Percentiles rank a stretch among this genome's conserved stretches.
Conservation (phyloP, 2,888 invertebrate genomes). For the Platycnemis pennipes region DNA sequence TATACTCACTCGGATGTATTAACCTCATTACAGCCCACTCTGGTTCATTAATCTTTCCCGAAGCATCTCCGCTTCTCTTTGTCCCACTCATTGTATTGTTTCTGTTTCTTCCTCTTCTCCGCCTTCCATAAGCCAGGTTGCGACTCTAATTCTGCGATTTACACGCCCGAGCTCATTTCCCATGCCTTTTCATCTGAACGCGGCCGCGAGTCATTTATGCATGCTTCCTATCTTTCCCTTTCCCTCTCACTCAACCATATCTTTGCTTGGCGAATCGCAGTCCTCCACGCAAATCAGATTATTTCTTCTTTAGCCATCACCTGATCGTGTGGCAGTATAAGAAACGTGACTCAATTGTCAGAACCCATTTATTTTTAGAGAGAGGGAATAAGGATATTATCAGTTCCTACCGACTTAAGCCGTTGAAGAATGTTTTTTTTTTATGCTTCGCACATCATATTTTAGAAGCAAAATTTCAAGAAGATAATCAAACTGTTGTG, state of each 20-base stretch:
- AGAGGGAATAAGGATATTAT: no score
- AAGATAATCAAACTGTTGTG: no score
- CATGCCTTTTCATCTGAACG: slow-evolving; percentile 7
- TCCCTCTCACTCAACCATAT: background rate
- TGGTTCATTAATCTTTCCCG: slow-evolving; percentile 26
- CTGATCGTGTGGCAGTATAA: background rate
- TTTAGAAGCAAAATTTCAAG: no score
- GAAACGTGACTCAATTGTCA: no score
- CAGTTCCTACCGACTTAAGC: no score
- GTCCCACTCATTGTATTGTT: background rate
- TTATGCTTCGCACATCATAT: no score
- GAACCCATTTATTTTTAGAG: no score
- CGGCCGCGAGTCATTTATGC: background rate
- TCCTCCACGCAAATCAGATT: background rate
- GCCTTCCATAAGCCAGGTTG: background rate
- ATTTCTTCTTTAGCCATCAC: background rate
- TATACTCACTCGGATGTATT: background rate
- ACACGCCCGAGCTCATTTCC: background rate
- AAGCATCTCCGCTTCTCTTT: background rate
- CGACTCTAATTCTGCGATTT: slow-evolving; percentile 5
- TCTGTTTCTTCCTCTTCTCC: background rate
- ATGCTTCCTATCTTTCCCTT: background rate
- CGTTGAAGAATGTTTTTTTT: no score
- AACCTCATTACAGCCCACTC: background rate
- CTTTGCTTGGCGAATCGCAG: background rate